Base-by-base conservation (phyloP, 2,888 invertebrate genomes). In the Celastrina argiolus region DNA sequence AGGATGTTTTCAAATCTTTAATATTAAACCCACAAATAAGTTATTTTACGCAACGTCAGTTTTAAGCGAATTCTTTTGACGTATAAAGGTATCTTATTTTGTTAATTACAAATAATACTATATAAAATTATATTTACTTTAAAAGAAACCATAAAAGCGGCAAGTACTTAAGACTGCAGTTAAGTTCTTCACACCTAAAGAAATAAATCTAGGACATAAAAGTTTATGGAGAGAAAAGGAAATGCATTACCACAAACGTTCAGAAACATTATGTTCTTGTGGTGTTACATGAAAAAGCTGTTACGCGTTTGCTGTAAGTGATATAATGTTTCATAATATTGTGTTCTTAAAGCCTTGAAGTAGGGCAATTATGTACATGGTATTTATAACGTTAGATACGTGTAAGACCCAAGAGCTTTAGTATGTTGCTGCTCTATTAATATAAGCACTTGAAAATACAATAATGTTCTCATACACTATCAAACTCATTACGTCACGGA, bases 81-180 rank as follows among this genome's bases (percentile, higher is more conserved):
- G n/a, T n/a, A n/a, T n/a, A n/a, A n/a, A n/a, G n/a, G n/a, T n/a
- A n/a, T n/a, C n/a, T n/a, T n/a, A n/a, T n/a, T n/a, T n/a, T n/a
- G n/a, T n/a, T n/a, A n/a, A n/a, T n/a, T n/a, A n/a, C n/a, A n/a
- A n/a, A n/a, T n/a, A n/a, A n/a, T 31, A 16, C 8, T 18, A 45
- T 16, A 18, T 18, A 45, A 45, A 45, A 2, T 45, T 18, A 7
- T 18, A 45, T 16, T 18, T 36, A 51, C 4, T 51, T 22, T 36
- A 36, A 36, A 36, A 2, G 51, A 26, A 51, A 56, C 58, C 14
- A 18, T 63, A 34, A 66, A 45, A 45, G 34, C 22, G n/a, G 26
- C n/a, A 63, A 45, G 56, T 28, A n/a, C 31, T 59, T 36, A 36
- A 26, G 51, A 66, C 28, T 63, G 26, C 28, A 61, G 16, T 51